Evolutionary conservation across 2,888 invertebrate species (phyloP).

Genomic region (Biston stratarius): DNA sequence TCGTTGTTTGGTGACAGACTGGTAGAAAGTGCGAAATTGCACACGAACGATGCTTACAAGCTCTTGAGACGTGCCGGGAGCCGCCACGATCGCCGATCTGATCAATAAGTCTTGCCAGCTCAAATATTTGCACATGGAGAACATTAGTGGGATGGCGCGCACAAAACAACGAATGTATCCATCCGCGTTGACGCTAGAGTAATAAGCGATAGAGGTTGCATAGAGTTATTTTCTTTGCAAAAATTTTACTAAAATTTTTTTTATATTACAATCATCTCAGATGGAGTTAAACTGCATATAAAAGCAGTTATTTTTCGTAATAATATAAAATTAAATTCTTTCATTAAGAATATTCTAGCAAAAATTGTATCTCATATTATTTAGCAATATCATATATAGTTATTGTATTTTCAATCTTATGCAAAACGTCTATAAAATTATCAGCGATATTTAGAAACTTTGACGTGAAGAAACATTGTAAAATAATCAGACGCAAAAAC

Average conservation of each 20-base stretch:
- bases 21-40: slow-evolving; percentile 54
- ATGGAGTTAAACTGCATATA: too few relatives aligned
- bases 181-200: slow-evolving; percentile 43
- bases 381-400: too few relatives aligned
- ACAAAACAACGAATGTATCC: slow-evolving; percentile 59
- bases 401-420: too few relatives aligned
- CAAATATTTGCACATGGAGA: slow-evolving; percentile 82
- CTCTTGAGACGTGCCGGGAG: slow-evolving; percentile 81
- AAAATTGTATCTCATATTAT: too few relatives aligned
- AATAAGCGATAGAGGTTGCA: slow-evolving; percentile 14
- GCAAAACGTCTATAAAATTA: too few relatives aligned
- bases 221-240: neutral
- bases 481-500: too few relatives aligned
- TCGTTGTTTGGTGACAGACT: slow-evolving; percentile 13
- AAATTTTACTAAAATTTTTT: neutral
- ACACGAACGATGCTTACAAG: slow-evolving; percentile 66
- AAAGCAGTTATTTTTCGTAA: too few relatives aligned
- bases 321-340: too few relatives aligned
- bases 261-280: neutral
- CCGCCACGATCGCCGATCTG: slow-evolving; percentile 71
- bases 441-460: too few relatives aligned
- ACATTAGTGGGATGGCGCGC: slow-evolving; percentile 69
- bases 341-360: too few relatives aligned
- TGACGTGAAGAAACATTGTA: too few relatives aligned
- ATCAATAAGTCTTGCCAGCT: slow-evolving; percentile 80